Evolutionary conservation across 2,888 invertebrate genomes (phyloP), one percentile per base, ranked within the genome.

Genomic region (Ormyrus rosae): DNA sequence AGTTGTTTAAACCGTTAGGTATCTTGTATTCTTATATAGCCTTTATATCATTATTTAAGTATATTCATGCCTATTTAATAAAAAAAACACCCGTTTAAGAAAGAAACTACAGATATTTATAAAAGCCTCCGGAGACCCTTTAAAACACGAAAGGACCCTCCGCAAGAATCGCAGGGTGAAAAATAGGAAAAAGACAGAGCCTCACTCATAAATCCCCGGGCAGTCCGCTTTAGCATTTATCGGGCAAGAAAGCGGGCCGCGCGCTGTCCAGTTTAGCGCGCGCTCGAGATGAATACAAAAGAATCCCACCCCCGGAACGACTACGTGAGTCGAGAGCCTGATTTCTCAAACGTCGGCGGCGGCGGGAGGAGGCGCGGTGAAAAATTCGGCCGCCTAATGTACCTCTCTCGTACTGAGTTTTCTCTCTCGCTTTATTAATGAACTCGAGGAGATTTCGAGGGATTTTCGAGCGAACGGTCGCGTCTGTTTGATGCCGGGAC

Each of bases 281-380:
- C 13, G 56, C n/a, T 19, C 19, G 48, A 50, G 56, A 3, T 8
- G 67, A 78, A 69, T 56, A 69, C 73, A 51, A 58, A 61, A 69
- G 69, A 11, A 53, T 50, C 2, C 81, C 82, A 81, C 78, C 84
- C 84, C 19, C 19, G 1, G 3, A 5, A 51, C 4, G 53, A 46
- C 56, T 71, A 89, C 90, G 90, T 89, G 90, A 89, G 87, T 68
- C 83, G 89, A 86, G 87, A 89, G 84, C 86, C 85, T 86, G 86
- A 90, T 89, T 87, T 85, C 86, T 87, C 87, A 86, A 87, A 87
- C 85, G 86, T 86, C 86, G 85, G 85, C 84, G 73, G 1, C 53
- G 53, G 53, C 19, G 19, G 19, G 19, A 19, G 19, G 19, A 19
- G 19, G 19, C 19, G 55, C 13, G 48, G 2, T 79, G 79, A 79